Evolutionary conservation across 30 jellyfish, hydroid and myxozoan genomes (phyloP).

Genomic region (Morbakka virulenta): DNA sequence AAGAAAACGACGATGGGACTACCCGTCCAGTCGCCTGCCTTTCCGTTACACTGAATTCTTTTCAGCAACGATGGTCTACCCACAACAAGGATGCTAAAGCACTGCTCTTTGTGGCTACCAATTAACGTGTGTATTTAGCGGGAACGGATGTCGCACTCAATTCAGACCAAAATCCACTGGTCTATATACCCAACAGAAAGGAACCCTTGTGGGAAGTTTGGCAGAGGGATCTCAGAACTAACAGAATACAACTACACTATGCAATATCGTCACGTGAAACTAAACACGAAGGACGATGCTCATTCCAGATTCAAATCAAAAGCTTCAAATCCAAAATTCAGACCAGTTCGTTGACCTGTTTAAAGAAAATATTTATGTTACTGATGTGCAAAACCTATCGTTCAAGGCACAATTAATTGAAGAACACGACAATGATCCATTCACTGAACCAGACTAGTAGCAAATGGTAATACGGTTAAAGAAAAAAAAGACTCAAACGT

Average conservation of each 20-base stretch:
- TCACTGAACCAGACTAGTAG: constrained; percentile 4
- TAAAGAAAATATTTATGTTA: neutral
- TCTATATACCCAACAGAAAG: neutral
- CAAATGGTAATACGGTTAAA: neutral
- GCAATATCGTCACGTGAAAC: constrained; percentile 32
- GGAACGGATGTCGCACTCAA: constrained; percentile 28
- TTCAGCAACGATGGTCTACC: constrained; percentile 31
- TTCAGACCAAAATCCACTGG: constrained; percentile 46
- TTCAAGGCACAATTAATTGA: neutral
- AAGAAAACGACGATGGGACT: constrained; percentile 5
- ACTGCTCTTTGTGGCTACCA: constrained; percentile 3
- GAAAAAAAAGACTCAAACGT: constrained; percentile 40
- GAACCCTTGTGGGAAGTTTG: constrained; percentile 53
- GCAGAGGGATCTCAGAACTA: constrained; percentile 29
- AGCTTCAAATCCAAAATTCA: constrained; percentile 19
- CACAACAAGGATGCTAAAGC: constrained; percentile 34
- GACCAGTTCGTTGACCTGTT: constrained; percentile 30
- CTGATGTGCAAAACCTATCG: neutral
- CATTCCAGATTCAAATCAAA: constrained; percentile 22
- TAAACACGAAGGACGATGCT: constrained; percentile 45
- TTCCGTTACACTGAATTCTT: constrained; percentile 9
- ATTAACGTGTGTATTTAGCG: constrained; percentile 25
- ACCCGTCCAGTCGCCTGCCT: constrained; percentile 36
- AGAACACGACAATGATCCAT: constrained; percentile 14
- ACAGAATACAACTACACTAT: constrained; percentile 23